These are phyloP conservation scores for Cetonia aurata DNA, from an alignment of 2,888 invertebrate species.

Conservation along the genomic window DNA sequence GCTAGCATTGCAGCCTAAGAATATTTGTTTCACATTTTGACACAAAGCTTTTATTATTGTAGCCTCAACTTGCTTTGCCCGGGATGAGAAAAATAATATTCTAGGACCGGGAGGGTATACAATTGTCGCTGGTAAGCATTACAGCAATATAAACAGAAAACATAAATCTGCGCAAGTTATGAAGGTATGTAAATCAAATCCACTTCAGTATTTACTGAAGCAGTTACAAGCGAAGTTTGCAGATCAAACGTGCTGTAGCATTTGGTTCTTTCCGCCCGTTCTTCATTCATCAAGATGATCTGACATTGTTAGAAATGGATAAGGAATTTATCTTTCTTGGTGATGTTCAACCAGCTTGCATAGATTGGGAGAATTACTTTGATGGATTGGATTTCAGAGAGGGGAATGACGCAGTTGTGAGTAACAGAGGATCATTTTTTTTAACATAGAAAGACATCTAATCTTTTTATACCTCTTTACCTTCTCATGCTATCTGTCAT, in stretches of 20 bases:
- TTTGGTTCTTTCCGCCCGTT: neutral
- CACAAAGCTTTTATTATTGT: neutral
- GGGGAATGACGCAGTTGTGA: neutral
- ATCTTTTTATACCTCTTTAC: no score
- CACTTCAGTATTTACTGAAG: no score
- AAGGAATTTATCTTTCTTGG: neutral
- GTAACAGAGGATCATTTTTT: neutral
- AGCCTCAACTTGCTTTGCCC: neutral
- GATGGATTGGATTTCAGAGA: neutral
- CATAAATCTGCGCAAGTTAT: neutral
- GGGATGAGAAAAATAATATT: no score
- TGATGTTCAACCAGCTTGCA: neutral
- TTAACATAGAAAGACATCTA: no score
- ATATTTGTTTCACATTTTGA: neutral
- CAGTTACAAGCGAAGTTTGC: neutral
- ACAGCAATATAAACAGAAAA: neutral
- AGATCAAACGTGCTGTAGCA: neutral
- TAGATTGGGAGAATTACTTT: conserved; percentile 1
- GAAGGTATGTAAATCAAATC: neutral
- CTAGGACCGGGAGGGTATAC: neutral
- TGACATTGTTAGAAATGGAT: neutral
- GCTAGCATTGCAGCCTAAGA: no score
- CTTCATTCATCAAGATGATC: neutral
- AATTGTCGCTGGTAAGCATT: conserved; percentile 8
- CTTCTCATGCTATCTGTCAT: no score